A percentile compares a stretch with the other conserved stretches of the same genome.
phyloP scores from a whole-genome alignment of 35 echinoderm and acorn worm species.

The Heliocidaris erythrogramma region DNA sequence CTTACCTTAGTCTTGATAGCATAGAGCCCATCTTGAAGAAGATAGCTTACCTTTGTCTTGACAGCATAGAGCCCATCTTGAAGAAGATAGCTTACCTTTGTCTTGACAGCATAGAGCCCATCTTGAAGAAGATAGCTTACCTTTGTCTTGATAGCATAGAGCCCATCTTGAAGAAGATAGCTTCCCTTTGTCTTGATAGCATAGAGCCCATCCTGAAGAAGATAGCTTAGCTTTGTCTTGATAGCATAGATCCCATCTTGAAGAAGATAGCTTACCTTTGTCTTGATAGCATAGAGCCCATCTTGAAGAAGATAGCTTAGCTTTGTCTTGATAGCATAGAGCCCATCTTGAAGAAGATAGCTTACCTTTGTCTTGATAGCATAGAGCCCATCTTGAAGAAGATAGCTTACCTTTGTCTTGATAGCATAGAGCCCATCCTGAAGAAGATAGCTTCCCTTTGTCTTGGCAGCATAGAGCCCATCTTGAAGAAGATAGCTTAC shows the following conservation, averaged over 20 bases:
- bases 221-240: conserved; percentile 92
- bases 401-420: conserved; percentile 93
- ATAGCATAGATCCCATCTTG: conserved; percentile 77
- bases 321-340: conserved; percentile 85
- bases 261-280: conserved; percentile 93
- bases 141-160: conserved; percentile 85
- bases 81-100: conserved; percentile 93
- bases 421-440: conserved; percentile 78
- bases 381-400: conserved; percentile 82
- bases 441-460: conserved; percentile 91
- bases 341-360: conserved; percentile 84
- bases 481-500: conserved; percentile 67
- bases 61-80: conserved; percentile 78
- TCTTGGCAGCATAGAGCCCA: conserved; percentile 84
- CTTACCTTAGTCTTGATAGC: conserved; percentile 88
- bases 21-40: conserved; percentile 82
- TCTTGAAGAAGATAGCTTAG: conserved; percentile 80
- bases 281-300: conserved; percentile 85
- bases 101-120: conserved; percentile 85
- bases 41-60: conserved; percentile 93
- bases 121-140: conserved; percentile 82
- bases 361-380: conserved; percentile 89
- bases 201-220: conserved; percentile 83
- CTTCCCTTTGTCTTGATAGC: conserved; percentile 88
- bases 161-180: conserved; percentile 84